Conservation (phyloP, 2,797 vertebrate species). For the Aratinga solstitialis region DNA sequence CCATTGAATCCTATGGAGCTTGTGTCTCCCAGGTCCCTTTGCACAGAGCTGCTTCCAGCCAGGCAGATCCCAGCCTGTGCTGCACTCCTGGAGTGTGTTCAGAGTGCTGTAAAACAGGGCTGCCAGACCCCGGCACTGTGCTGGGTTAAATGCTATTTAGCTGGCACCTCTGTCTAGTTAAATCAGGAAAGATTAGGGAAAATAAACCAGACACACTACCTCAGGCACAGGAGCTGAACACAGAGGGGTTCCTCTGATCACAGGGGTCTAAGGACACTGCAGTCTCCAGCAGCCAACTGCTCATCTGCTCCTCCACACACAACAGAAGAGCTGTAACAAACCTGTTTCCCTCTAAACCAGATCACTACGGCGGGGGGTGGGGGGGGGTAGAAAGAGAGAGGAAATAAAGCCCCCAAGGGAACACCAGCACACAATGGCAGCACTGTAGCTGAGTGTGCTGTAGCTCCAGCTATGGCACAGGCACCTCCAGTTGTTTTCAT, state of each 20-base stretch:
- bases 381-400: too few relatives aligned
- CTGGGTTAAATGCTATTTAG: not conserved
- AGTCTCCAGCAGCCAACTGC: not conserved
- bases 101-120: not conserved
- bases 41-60: not conserved
- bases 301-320: not conserved
- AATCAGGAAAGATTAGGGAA: not conserved
- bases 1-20: not conserved
- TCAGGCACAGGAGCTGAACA: not conserved
- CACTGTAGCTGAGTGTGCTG: not conserved
- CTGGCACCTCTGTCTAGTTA: not conserved
- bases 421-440: not conserved
- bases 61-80: not conserved
- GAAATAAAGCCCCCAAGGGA: not conserved
- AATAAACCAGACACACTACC: not conserved
- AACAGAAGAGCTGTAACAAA: not conserved
- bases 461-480: not conserved
- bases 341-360: not conserved
- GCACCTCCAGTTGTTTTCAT: not conserved
- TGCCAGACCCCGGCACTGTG: not conserved
- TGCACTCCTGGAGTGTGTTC: not conserved
- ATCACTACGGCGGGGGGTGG: too few relatives aligned
- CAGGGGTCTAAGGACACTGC: not conserved
- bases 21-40: not conserved
- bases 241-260: not conserved